phyloP scores from a whole-genome alignment of 2,797 vertebrate species.

The Clarias laeviceps region DNA sequence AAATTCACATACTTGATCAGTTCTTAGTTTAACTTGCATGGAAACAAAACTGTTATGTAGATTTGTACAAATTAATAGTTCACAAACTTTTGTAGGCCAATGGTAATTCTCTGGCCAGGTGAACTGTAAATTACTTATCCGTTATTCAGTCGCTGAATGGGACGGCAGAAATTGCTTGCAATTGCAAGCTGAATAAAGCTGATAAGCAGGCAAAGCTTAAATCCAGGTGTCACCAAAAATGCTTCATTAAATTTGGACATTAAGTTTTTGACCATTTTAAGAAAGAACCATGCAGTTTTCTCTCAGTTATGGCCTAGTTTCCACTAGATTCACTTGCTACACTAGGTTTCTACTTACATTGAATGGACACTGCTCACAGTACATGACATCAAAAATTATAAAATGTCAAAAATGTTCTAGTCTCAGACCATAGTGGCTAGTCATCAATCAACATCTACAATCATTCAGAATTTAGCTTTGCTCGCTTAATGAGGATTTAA shows the following conservation, averaged over 20 bases:
- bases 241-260: background rate
- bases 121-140: background rate
- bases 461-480: background rate
- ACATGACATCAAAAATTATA: background rate
- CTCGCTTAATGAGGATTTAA: background rate
- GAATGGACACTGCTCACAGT: background rate
- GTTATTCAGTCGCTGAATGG: background rate
- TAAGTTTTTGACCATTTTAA: background rate
- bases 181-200: background rate
- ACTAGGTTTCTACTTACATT: background rate
- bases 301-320: background rate
- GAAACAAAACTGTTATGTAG: background rate
- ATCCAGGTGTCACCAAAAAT: background rate
- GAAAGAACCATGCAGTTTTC: background rate
- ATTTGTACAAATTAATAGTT: background rate
- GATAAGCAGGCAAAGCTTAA: background rate
- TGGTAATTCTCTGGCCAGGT: background rate
- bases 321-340: background rate
- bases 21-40: background rate
- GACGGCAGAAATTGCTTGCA: background rate
- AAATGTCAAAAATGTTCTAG: background rate
- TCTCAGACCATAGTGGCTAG: background rate
- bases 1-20: background rate
- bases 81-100: background rate
- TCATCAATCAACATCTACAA: background rate